phyloP scores from a whole-genome alignment of 2,797 vertebrate genomes.

The Lacerta viridis region DNA sequence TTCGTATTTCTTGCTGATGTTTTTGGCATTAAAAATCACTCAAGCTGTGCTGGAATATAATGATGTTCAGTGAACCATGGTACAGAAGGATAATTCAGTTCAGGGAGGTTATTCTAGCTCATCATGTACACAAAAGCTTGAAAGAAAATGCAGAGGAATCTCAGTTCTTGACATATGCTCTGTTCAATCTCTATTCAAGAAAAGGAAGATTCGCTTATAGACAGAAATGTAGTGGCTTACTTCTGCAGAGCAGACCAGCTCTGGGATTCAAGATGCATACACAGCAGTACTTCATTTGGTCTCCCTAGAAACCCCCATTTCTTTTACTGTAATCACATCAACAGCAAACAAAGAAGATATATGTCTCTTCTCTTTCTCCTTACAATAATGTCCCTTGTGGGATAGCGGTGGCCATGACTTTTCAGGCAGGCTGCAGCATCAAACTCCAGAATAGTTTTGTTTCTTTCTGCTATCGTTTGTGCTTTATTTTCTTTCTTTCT shows the following conservation, averaged over 20 bases:
- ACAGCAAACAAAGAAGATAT: constrained; percentile 35
- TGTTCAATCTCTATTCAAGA: constrained; percentile 70
- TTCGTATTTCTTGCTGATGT: constrained; percentile 85
- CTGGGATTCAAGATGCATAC: constrained; percentile 47
- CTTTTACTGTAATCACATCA: constrained; percentile 58
- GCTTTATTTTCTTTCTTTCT: constrained; percentile 17
- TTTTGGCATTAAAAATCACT: constrained; percentile 86
- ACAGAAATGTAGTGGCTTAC: constrained; percentile 71
- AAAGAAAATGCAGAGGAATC: constrained; percentile 81
- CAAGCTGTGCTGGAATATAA: constrained; percentile 86
- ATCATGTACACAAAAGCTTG: constrained; percentile 84
- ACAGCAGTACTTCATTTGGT: constrained; percentile 49
- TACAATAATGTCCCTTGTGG: constrained; percentile 29
- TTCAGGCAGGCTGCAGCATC: constrained; percentile 12
- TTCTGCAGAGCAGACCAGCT: constrained; percentile 72
- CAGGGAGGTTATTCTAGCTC: constrained; percentile 84
- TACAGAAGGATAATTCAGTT: constrained; percentile 85
- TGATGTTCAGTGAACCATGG: constrained; percentile 84
- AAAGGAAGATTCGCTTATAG: constrained; percentile 64
- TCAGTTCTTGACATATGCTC: constrained; percentile 76
- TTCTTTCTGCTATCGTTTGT: background rate
- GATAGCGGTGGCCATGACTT: constrained; percentile 5
- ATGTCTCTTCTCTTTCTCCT: constrained; percentile 33
- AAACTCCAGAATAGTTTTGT: background rate
- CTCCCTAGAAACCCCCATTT: constrained; percentile 44